Evolutionary conservation across 2,113 vertebrate genomes (phyloP).

Genomic region (Telmatochromis sp.): DNA sequence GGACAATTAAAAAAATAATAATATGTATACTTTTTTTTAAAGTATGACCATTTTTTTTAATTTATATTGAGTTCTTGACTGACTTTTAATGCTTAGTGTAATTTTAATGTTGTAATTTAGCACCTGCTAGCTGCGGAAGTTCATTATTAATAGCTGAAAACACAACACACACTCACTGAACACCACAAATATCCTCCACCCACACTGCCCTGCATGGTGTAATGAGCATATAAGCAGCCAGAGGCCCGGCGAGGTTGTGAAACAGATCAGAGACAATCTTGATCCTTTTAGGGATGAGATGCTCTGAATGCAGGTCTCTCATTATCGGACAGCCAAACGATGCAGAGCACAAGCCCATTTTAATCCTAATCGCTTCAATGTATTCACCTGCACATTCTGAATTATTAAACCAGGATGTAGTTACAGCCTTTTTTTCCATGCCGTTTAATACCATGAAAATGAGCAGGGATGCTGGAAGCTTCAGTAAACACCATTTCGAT

Average conservation of each 20-base stretch:
- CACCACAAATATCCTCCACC: neutral
- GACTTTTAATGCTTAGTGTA: neutral
- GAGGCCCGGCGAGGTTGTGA: neutral
- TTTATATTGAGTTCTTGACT: neutral
- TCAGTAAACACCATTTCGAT: conserved; percentile 1
- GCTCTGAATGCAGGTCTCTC: conserved; percentile 22
- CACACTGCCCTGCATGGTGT: neutral
- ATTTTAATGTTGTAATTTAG: neutral
- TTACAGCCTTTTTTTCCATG: neutral
- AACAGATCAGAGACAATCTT: neutral
- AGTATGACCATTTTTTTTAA: neutral
- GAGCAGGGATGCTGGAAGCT: neutral
- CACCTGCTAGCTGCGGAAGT: neutral
- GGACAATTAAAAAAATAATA: neutral
- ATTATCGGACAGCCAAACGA: neutral
- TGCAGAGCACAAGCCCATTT: conserved; percentile 14
- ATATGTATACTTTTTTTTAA: neutral
- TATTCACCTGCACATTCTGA: conserved; percentile 37
- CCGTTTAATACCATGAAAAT: neutral
- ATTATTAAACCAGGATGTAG: conserved; percentile 8
- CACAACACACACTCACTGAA: neutral
- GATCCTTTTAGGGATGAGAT: conserved; percentile 6
- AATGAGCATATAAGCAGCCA: neutral
- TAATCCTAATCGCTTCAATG: conserved; percentile 18
- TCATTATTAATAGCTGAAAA: neutral